These are phyloP conservation scores for Synanceia verrucosa DNA, from an alignment of 2,797 vertebrate genomes.

Conservation along the genomic window DNA sequence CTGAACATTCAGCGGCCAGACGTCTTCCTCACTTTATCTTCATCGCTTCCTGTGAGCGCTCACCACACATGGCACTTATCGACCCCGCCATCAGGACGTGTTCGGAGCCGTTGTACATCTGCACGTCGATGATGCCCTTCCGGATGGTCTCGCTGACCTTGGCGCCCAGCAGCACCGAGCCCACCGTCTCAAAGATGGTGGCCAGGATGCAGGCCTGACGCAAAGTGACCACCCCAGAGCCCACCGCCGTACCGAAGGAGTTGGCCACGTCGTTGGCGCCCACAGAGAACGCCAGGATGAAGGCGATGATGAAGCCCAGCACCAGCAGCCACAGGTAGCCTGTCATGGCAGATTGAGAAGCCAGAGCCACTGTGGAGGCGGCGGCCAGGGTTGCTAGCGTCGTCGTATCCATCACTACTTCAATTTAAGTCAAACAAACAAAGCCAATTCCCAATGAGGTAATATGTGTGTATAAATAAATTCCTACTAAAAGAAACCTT, in stretches of 20 bases:
- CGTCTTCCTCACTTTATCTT: not conserved
- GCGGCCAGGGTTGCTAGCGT: conserved; percentile 71
- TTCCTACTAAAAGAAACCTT: conserved; percentile 24
- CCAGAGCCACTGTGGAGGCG: conserved; percentile 54
- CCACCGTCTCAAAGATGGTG: conserved; percentile 92
- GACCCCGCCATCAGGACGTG: conserved; percentile 91
- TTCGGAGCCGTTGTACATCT: conserved; percentile 86
- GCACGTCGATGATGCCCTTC: conserved; percentile 91
- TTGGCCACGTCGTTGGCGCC: conserved; percentile 98
- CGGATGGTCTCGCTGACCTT: conserved; percentile 97
- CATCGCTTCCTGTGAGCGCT: conserved; percentile 41
- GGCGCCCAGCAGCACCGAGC: conserved; percentile 92
- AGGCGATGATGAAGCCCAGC: conserved; percentile 93
- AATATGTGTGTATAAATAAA: conserved; percentile 47
- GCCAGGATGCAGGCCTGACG: conserved; percentile 94
- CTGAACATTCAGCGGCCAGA: not conserved
- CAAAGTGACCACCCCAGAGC: conserved; percentile 95
- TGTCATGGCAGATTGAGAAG: conserved; percentile 68
- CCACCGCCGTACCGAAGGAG: conserved; percentile 96
- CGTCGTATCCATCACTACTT: conserved; percentile 71
- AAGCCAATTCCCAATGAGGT: conserved; percentile 71
- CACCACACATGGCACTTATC: conserved; percentile 93
- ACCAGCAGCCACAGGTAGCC: conserved; percentile 88
- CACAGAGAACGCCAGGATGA: conserved; percentile 95
- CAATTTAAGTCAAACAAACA: conserved; percentile 7